Base-by-base conservation (phyloP, 1,140 invertebrate species). In the Heliothis subflexa region DNA sequence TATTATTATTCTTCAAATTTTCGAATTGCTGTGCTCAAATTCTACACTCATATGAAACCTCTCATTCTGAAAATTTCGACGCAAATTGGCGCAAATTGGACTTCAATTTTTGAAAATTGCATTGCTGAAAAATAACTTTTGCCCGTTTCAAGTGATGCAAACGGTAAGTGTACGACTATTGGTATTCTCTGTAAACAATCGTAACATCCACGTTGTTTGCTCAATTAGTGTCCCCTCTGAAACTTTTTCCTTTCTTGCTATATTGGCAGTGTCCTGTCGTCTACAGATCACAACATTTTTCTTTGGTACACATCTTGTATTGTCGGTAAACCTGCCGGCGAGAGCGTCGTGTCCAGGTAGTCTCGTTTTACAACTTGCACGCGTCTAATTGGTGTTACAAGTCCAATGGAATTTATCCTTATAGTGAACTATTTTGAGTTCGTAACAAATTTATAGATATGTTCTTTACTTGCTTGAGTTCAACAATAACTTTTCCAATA, bases 171-270 rank as follows among this genome's bases (percentile, higher is more conserved):
- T 71, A 50, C 50, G 50, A 14, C n/a, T 71, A 71, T 71, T 55
- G 25, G 68, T 40, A 0, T 55, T 10, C 3, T 73, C 18, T 73
- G 71, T 40, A 47, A 73, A 73, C 59, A 59, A 47, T 64, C 62
- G 40, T 40, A 57, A 62, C 82, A 66, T 80, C 74, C 59, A 57
- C 71, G 33, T 78, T 84, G 78, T 84, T 82, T 78, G 66, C 40
- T 54, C 80, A 84, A 84, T 81, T 81, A 82, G 62, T 47, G 70
- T 72, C 50, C 66, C 78, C 64, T 61, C 54, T 33, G 59, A 28
- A 61, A 50, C 13, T 45, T 59, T 50, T 28, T 28, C 75, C 62
- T 45, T 70, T 70, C 61, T 59, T 66, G 47, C 64, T 52, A 55
- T 70, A 33, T 82, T 59, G 77, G 81, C 73, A 75, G 40, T 62